phyloP scores from a whole-genome alignment of 2,888 invertebrate genomes.

The Stenodema calcarata region DNA sequence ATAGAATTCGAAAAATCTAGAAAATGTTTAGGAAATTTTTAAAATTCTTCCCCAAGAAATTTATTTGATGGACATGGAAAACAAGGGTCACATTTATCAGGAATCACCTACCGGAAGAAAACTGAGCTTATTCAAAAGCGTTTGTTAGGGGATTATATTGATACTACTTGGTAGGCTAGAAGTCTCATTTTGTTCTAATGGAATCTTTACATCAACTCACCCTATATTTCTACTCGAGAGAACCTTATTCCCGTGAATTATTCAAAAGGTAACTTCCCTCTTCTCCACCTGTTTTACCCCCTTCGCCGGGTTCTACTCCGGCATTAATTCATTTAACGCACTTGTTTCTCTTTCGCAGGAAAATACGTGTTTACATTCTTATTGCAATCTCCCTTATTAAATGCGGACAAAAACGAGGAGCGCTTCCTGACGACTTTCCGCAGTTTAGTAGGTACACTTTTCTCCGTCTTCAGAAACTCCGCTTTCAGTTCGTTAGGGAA shows the following conservation, averaged over 20 bases:
- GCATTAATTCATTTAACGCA: constrained; percentile 17
- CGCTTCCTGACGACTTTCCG: background rate
- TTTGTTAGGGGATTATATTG: background rate
- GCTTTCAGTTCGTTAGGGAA: background rate
- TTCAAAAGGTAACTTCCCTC: constrained; percentile 27
- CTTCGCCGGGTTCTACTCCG: background rate
- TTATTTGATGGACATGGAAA: too few relatives aligned
- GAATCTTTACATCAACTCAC: constrained; percentile 18
- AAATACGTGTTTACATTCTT: background rate
- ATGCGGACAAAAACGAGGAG: background rate
- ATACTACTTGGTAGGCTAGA: background rate
- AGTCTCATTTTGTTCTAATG: constrained; percentile 15
- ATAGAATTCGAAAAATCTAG: too few relatives aligned
- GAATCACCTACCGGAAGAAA: too few relatives aligned
- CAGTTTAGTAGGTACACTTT: background rate
- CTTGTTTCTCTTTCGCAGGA: background rate
- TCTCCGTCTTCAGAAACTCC: background rate
- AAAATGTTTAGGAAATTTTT: too few relatives aligned
- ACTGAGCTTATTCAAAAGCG: background rate
- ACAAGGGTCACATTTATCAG: too few relatives aligned
- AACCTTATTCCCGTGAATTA: constrained; percentile 26
- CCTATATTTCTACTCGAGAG: background rate
- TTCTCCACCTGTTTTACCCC: background rate
- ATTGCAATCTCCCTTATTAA: background rate
- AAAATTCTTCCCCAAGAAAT: too few relatives aligned